Conservation (phyloP, 2,888 invertebrate species). For the Amphipyra berbera region DNA sequence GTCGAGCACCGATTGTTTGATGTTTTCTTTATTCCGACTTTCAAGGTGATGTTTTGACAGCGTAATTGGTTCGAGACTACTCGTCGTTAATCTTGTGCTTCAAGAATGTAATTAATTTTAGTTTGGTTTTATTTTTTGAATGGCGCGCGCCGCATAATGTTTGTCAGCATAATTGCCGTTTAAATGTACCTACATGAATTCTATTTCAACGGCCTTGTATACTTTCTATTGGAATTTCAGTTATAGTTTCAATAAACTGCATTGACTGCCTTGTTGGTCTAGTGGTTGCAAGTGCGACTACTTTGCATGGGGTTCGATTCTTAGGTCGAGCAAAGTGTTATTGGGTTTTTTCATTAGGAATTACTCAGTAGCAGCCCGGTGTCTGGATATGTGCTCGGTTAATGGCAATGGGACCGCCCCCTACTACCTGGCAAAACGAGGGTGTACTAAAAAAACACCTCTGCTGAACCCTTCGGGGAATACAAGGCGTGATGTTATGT, state of each 20-base stretch:
- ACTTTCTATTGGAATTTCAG: slow-evolving; percentile 33
- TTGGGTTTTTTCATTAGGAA: too few species aligned
- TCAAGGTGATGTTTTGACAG: slow-evolving; percentile 87
- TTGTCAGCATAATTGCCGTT: slow-evolving; percentile 61
- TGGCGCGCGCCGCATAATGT: slow-evolving; percentile 53
- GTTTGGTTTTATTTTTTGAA: slow-evolving; percentile 64
- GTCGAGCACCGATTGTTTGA: slow-evolving; percentile 72
- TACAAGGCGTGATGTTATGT: too few species aligned
- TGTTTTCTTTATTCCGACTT: slow-evolving; percentile 80
- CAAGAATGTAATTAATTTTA: slow-evolving; percentile 72
- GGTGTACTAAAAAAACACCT: too few species aligned
- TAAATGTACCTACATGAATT: slow-evolving; percentile 44
- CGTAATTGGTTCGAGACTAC: slow-evolving; percentile 77
- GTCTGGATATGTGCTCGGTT: too few species aligned
- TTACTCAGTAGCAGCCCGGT: too few species aligned
- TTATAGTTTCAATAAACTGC: slow-evolving; percentile 16
- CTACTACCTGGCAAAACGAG: too few species aligned
- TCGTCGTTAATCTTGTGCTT: slow-evolving; percentile 74
- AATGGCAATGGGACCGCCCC: too few species aligned
- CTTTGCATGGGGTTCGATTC: too few species aligned
- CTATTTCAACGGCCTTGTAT: slow-evolving; percentile 43
- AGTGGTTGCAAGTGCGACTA: too few species aligned
- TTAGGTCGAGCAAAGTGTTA: too few species aligned
- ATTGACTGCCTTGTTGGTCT: too few species aligned
- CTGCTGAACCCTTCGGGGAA: too few species aligned